Percentiles rank a stretch among this genome's conserved stretches.
phyloP scores from a whole-genome alignment of 2,113 vertebrate species.

The Probosciger aterrimus region DNA sequence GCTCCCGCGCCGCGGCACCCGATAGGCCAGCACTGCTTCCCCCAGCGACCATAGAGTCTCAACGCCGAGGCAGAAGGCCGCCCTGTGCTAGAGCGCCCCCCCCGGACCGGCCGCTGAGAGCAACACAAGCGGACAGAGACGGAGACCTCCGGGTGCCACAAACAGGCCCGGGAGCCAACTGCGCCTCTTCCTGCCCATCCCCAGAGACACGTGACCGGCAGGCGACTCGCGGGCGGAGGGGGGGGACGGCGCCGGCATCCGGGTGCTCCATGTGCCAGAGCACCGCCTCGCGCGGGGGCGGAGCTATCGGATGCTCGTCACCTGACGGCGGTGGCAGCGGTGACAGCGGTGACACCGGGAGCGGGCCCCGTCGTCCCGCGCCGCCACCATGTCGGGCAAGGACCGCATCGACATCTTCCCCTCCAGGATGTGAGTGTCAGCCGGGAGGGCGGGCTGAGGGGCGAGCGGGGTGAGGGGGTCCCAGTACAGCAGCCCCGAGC shows the following conservation, averaged over 20 bases:
- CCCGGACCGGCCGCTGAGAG: too few species aligned
- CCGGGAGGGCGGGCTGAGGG: not conserved
- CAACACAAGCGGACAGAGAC: not conserved
- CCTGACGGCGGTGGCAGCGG: not conserved
- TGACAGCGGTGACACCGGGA: not conserved
- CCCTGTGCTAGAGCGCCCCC: not conserved
- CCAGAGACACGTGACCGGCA: not conserved
- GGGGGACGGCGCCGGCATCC: not conserved
- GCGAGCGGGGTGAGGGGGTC: not conserved
- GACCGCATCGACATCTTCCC: constrained; percentile 96
- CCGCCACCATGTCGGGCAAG: constrained; percentile 87
- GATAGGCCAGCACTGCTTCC: not conserved
- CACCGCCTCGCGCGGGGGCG: not conserved
- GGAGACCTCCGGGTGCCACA: not conserved
- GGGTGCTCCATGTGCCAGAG: not conserved
- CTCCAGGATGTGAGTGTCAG: constrained; percentile 91
- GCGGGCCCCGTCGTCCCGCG: not conserved
- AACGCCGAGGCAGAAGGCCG: not conserved
- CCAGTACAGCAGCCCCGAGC: not conserved
- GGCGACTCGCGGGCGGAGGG: rapidly evolving
- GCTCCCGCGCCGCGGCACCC: not conserved
- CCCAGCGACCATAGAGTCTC: constrained; percentile 15
- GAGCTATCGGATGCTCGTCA: not conserved
- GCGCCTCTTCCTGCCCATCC: not conserved
- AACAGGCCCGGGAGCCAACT: not conserved